These are phyloP conservation scores for Aphyosemion australe DNA, from an alignment of 2,113 vertebrate species.

Conservation along the genomic window DNA sequence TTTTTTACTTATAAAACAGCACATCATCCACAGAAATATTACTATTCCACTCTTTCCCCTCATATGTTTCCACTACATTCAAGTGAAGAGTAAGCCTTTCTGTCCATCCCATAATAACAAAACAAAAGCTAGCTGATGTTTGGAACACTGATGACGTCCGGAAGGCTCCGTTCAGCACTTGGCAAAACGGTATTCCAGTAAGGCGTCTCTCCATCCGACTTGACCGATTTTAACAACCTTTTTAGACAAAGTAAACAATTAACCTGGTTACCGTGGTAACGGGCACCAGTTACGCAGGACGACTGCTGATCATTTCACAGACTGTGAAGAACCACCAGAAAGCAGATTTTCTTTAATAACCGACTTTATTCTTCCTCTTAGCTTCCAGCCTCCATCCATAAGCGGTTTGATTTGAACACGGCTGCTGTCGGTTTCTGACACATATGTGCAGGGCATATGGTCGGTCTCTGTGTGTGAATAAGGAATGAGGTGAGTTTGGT, in stretches of 20 bases:
- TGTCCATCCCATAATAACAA: no score
- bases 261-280: neutral
- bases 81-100: no score
- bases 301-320: neutral
- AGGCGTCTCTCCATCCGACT: neutral
- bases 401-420: neutral
- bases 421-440: conserved; percentile 18
- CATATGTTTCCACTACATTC: no score
- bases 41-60: no score
- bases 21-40: no score
- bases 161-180: no score
- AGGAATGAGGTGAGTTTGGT: conserved; percentile 23
- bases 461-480: conserved; percentile 29
- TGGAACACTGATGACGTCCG: no score
- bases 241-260: neutral
- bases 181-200: neutral
- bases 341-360: neutral
- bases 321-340: neutral
- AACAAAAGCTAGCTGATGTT: no score
- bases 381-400: neutral
- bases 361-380: neutral
- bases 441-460: conserved; percentile 54
- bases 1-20: no score
- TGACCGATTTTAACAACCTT: neutral
- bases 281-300: neutral